Conservation (phyloP, 2,888 invertebrate species). For the Cephalotes varians region DNA sequence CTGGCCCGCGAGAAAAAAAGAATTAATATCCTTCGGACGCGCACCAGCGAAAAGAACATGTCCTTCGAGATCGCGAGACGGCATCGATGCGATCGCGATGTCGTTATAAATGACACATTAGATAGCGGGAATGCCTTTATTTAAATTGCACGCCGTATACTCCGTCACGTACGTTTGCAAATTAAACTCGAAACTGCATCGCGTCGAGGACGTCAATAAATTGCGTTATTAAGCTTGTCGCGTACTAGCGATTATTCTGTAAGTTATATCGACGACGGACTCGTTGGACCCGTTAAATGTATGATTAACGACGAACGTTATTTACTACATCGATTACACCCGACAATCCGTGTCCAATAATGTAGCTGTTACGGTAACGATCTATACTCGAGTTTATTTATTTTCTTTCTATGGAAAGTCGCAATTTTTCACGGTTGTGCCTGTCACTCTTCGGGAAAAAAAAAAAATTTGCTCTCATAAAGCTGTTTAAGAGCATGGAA, state of each 20-base stretch:
- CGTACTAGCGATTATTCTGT: constrained; percentile 40
- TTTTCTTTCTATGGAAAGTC: neutral
- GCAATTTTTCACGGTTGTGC: neutral
- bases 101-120: constrained; percentile 34
- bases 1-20: constrained; percentile 40
- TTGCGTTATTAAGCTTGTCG: constrained; percentile 38
- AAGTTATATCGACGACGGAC: constrained; percentile 39
- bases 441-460: neutral
- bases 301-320: constrained; percentile 40
- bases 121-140: constrained; percentile 24
- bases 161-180: constrained; percentile 45
- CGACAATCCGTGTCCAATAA: neutral
- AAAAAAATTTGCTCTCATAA: neutral
- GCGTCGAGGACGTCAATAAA: constrained; percentile 41
- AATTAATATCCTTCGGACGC: constrained; percentile 58
- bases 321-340: constrained; percentile 37
- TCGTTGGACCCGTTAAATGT: constrained; percentile 43
- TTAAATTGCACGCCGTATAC: constrained; percentile 34
- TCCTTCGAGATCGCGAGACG: constrained; percentile 4
- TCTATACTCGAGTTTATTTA: neutral
- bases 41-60: neutral
- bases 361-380: neutral
- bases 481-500: neutral
- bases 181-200: constrained; percentile 31
- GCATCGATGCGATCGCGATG: constrained; percentile 15